Conservation (phyloP, 2,113 vertebrate genomes). For the Heterotis niloticus region DNA sequence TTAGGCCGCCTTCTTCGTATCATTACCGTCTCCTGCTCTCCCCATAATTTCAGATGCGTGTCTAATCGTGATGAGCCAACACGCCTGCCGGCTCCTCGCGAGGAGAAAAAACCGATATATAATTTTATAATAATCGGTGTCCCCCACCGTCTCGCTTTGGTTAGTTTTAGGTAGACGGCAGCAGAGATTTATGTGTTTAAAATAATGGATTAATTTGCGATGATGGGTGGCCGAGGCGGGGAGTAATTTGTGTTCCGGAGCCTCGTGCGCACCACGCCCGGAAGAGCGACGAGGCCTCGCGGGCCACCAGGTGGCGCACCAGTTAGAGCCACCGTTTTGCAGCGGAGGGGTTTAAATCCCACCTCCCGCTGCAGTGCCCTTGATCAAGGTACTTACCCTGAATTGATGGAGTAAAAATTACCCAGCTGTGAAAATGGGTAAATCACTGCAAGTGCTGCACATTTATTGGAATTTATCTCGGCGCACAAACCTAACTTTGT, state of each 20-base stretch:
- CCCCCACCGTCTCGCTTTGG: not conserved
- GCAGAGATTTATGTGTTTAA: constrained; percentile 17
- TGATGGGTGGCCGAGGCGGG: not conserved
- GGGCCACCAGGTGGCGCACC: too few species aligned
- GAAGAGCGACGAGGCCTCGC: not conserved
- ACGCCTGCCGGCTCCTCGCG: not conserved
- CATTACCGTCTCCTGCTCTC: constrained; percentile 17
- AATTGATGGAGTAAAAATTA: too few species aligned
- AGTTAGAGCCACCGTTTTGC: too few species aligned
- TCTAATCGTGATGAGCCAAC: constrained; percentile 28
- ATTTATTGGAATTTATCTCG: too few species aligned
- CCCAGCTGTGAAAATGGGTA: too few species aligned
- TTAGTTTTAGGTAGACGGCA: constrained; percentile 3
- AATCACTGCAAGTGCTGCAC: too few species aligned
- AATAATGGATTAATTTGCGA: constrained; percentile 5
- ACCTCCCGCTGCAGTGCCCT: too few species aligned
- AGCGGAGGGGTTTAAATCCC: too few species aligned
- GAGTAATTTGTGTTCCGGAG: not conserved
- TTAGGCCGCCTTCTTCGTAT: constrained; percentile 16
- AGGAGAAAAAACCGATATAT: not conserved
- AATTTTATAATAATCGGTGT: constrained; percentile 3
- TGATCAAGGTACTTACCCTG: too few species aligned
- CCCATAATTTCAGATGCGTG: constrained; percentile 22
- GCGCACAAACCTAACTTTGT: too few species aligned
- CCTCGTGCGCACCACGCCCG: not conserved